Evolutionary conservation across 2,888 invertebrate species (phyloP).

Genomic region (Drosophila subquinaria): DNA sequence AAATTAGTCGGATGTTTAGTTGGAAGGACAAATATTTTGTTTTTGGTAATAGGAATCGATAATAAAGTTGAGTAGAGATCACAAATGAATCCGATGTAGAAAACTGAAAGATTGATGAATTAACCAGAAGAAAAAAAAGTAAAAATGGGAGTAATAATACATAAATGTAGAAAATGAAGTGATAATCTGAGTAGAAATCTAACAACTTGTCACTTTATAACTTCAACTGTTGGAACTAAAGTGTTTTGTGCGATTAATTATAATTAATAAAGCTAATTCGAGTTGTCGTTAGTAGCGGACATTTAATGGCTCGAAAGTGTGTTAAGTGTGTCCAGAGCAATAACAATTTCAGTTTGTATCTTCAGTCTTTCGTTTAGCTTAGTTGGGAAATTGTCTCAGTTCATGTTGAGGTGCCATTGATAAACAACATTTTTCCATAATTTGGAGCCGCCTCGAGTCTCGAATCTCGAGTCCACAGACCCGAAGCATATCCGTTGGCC

Average conservation of each 20-base stretch:
- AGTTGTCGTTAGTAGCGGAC: conserved; percentile 15
- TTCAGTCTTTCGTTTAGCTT: conserved; percentile 40
- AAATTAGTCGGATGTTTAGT: neutral
- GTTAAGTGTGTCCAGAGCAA: conserved; percentile 36
- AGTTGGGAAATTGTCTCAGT: conserved; percentile 30
- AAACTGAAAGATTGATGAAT: neutral
- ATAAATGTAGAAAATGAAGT: neutral
- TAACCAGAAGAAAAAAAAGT: neutral
- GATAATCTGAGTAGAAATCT: neutral
- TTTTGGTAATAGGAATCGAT: neutral
- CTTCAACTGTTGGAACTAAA: conserved; percentile 10
- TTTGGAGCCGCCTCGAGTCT: conserved; percentile 19
- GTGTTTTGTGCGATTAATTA: conserved; percentile 28
- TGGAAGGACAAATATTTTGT: neutral
- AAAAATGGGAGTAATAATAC: neutral
- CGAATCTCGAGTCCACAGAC: conserved; percentile 16
- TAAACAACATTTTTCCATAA: conserved; percentile 37
- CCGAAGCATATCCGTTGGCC: conserved; percentile 32
- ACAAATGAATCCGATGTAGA: neutral
- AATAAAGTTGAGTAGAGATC: neutral
- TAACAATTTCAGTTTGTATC: conserved; percentile 19
- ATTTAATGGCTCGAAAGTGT: conserved; percentile 60
- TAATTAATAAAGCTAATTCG: conserved; percentile 53
- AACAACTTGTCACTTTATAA: conserved; percentile 6
- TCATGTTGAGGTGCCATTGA: conserved; percentile 33